Percentiles rank a stretch among this genome's conserved stretches.
These are phyloP conservation scores for Myiagra hebetior DNA, from an alignment of 2,113 vertebrate species.

Conservation along the genomic window DNA sequence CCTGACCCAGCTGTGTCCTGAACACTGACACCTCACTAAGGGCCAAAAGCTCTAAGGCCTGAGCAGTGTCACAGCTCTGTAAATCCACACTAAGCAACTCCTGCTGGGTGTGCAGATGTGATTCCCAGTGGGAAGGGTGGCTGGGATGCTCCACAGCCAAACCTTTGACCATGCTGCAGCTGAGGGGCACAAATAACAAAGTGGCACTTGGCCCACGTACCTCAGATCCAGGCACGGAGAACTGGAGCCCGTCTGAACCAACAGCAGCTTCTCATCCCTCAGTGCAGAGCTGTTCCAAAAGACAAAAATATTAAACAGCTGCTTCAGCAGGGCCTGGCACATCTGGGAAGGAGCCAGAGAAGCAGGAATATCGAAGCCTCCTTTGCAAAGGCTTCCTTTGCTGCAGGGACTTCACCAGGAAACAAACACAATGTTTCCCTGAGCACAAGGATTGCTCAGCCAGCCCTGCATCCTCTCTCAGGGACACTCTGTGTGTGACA, in stretches of 20 bases:
- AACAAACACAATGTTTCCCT: background rate
- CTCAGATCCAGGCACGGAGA: constrained; percentile 95
- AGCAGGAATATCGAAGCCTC: rapidly evolving
- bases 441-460: background rate
- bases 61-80: rapidly evolving
- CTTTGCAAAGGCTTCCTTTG: background rate
- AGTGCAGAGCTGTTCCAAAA: constrained; percentile 75
- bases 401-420: background rate
- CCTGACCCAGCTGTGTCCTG: background rate
- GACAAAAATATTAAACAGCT: background rate
- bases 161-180: background rate
- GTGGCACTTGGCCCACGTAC: constrained; percentile 1
- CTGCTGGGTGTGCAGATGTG: rapidly evolving
- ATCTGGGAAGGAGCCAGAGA: background rate
- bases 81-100: background rate
- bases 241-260: constrained; percentile 94
- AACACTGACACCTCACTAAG: background rate
- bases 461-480: background rate
- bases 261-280: constrained; percentile 79
- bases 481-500: background rate
- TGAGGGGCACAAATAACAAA: background rate
- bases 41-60: background rate
- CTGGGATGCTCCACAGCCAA: background rate
- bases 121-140: rapidly evolving
- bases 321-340: background rate